Base-by-base conservation (phyloP, 1,140 invertebrate species). In the Drosophila athabasca region DNA sequence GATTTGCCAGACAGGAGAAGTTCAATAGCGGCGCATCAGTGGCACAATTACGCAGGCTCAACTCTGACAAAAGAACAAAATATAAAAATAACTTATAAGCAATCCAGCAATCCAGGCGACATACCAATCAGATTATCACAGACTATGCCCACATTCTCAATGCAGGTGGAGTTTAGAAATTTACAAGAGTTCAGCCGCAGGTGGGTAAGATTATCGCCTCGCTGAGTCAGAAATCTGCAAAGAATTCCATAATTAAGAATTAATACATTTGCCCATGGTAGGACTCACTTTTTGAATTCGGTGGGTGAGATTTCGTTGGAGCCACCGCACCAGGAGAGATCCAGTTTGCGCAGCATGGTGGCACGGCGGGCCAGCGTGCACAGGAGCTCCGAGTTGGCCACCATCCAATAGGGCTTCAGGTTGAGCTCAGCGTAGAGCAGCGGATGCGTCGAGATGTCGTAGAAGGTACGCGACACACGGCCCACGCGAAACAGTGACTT, bases 251-350 rank as follows among this genome's bases (percentile, higher is more conserved):
- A 35, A 19, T 7, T 7, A 13, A 15, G 8, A 54, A 15, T 15
- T 39, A 5, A 13, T 3, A 5, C 11, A 39, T 5, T 1, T n/a
- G 31, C 22, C 31, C 4, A 26, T 5, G 4, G 2, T 6, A 8
- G 13, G 1, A 78, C 59, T 60, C 26, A 91, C 90, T 91, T 91
- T 35, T 91, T 92, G 24, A 84, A 90, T 54, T 91, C 88, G 51
- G 88, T 90, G 48, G 91, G 85, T 41, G 90, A 91, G 43, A 92
- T 61, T 29, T 82, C 72, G 52, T 93, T 92, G 87, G 96, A 95
- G 67, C 94, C 95, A n/a, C 96, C 96, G 91, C 96, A 97, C 97
- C 97, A 98, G 0, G 96, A 97, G 0, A 98, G 90, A 93, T 97
- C 96, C 11, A 98, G 81, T 91, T 95, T 95, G 77, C 95, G 95